Percentiles rank a stretch among this genome's conserved stretches.
Conservation (phyloP, 2,888 invertebrate genomes). For the Limnephilus lunatus region DNA sequence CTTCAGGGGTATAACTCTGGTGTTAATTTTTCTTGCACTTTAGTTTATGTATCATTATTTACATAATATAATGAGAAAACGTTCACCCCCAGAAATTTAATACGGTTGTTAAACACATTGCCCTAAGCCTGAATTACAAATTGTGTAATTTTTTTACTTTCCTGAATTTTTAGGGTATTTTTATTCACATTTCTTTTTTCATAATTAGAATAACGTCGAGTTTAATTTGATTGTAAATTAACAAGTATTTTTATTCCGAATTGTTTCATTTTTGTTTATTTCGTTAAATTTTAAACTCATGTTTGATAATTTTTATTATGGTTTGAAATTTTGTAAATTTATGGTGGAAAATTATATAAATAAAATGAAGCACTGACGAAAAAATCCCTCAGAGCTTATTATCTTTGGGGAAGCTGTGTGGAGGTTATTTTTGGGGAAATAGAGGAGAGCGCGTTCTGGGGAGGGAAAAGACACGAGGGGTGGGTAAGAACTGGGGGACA, state of each 20-base stretch:
- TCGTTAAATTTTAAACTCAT: not conserved
- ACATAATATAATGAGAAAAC: not conserved
- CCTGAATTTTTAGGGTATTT: not conserved
- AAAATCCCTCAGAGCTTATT: no score
- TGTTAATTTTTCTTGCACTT: not conserved
- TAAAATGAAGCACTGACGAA: no score
- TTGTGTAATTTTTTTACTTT: not conserved
- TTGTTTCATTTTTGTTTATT: not conserved
- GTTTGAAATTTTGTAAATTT: no score
- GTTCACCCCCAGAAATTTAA: not conserved
- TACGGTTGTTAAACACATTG: not conserved
- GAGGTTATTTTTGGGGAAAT: no score
- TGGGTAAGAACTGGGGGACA: no score
- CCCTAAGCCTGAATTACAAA: not conserved
- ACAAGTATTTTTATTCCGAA: not conserved
- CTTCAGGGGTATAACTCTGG: not conserved
- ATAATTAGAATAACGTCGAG: not conserved
- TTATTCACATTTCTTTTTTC: not conserved
- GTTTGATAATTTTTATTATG: not conserved
- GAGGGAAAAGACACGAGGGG: no score
- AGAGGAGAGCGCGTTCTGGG: no score
- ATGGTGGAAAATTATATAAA: no score
- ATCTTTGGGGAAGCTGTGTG: no score
- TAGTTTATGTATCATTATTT: slow-evolving; percentile 2
- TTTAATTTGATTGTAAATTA: not conserved